These are phyloP conservation scores for Macrosoma leucophasiata DNA, from an alignment of 2,888 invertebrate species.

Conservation along the genomic window DNA sequence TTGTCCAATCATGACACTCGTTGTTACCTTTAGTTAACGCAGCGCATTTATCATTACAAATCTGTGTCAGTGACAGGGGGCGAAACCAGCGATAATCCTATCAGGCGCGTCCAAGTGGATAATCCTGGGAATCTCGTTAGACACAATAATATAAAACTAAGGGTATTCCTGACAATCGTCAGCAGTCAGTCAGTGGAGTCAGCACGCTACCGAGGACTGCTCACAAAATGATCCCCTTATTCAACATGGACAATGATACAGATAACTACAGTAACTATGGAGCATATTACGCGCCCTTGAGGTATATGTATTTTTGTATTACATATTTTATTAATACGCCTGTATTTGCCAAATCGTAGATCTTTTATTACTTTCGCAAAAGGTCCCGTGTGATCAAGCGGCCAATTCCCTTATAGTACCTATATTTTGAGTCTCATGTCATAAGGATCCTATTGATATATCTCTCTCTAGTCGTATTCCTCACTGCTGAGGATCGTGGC, in stretches of 20 bases:
- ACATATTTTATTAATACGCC: slow-evolving; percentile 1
- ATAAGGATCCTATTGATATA: too few relatives aligned
- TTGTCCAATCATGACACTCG: slow-evolving; percentile 25
- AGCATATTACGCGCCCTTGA: slow-evolving; percentile 60
- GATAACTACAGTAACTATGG: slow-evolving; percentile 48
- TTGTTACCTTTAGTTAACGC: slow-evolving; percentile 24
- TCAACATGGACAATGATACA: slow-evolving; percentile 55
- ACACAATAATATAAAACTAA: slow-evolving; percentile 51
- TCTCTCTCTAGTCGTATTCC: too few relatives aligned
- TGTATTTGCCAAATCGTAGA: too few relatives aligned
- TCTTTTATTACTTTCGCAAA: too few relatives aligned
- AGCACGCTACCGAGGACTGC: slow-evolving; percentile 68
- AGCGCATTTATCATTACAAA: slow-evolving; percentile 45
- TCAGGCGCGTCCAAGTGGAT: slow-evolving; percentile 54
- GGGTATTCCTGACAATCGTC: slow-evolving; percentile 15
- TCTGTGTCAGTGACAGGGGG: slow-evolving; percentile 46
- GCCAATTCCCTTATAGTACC: too few relatives aligned
- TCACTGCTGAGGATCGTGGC: too few relatives aligned
- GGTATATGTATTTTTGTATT: slow-evolving; percentile 37
- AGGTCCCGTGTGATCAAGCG: too few relatives aligned
- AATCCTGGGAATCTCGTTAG: slow-evolving; percentile 62
- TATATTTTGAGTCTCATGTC: too few relatives aligned
- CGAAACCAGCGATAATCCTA: slow-evolving; percentile 61
- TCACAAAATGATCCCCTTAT: slow-evolving; percentile 38
- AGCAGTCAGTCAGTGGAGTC: slow-evolving; percentile 72